Evolutionary conservation across 1,140 invertebrate genomes (phyloP), one percentile per base, ranked within the genome.

Genomic region (Oncopodura yosiiana): DNA sequence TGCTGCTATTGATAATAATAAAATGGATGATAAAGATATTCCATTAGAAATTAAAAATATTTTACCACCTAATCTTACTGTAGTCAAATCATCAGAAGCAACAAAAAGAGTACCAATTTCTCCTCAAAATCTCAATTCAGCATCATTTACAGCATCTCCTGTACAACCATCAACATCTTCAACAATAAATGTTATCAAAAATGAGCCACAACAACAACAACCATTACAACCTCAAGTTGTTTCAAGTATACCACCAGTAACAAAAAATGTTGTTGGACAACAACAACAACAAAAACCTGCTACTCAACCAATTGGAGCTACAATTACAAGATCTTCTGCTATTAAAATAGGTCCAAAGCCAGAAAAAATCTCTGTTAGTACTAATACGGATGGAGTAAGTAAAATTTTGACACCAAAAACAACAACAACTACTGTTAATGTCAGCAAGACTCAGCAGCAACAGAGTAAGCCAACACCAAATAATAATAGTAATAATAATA

Each of bases 41-140:
- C 37, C 49, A 9, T 16, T 29, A 1, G 49, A 42, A 41, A 51
- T 41, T 26, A 30, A 51, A 42, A 51, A 34, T 11, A 51, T 42
- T 18, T 34, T 51, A 11, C 37, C 37, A 0, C 49, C 49, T 0
- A 49, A 49, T 38, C 38, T 49, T 11, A 49, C 46, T 16, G 46
- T 49, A 2, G 36, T 49, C 6, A 49, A 49, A 38, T 49, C n/a
- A n/a, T n/a, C 46, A 19, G 27, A 2, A 43, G 21, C 21, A 39
- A 39, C 16, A 16, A 43, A 26, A 34, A 23, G 43, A 1, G 29
- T 26, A 29, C 5, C 27, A 29, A 4, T 29, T 11, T 14, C 2
- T 18, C 29, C 37, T n/a, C 51, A 53, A 37, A 18, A n/a, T 50
- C 24, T 34, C 29, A 4, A 3, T 16, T 36, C 51, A 24, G 8